A percentile compares a stretch with the other conserved stretches of the same genome.
Evolutionary conservation across 1,140 invertebrate species (phyloP).

Genomic region (Oryctes rhinoceros): DNA sequence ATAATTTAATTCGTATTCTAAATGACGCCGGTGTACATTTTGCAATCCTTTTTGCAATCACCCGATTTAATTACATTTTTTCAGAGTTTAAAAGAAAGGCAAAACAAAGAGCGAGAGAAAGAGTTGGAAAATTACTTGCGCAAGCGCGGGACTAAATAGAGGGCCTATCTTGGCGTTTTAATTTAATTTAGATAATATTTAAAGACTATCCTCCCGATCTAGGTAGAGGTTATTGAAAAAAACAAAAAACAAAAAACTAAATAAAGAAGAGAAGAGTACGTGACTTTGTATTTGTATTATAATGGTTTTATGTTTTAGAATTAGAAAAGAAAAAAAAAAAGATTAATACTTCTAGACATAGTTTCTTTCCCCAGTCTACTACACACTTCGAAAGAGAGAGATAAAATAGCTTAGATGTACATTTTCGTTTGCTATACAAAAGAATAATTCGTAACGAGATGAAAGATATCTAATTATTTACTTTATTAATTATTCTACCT

Average conservation of each 20-base stretch:
- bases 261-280: slow-evolving; percentile 44
- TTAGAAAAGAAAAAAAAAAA: slow-evolving; percentile 47
- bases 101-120: slow-evolving; percentile 8
- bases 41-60: slow-evolving; percentile 37
- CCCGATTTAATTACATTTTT: slow-evolving; percentile 21
- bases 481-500: slow-evolving; percentile 1
- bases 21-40: slow-evolving; percentile 48
- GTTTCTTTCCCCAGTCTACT: slow-evolving; percentile 49
- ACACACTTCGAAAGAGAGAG: slow-evolving; percentile 21
- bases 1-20: slow-evolving; percentile 51
- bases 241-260: slow-evolving; percentile 30
- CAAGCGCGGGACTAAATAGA: slow-evolving; percentile 36
- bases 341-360: slow-evolving; percentile 54
- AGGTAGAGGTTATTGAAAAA: slow-evolving; percentile 52
- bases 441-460: slow-evolving; percentile 4
- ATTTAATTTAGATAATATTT: slow-evolving; percentile 52
- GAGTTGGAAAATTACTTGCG: not conserved
- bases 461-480: slow-evolving; percentile 24
- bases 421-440: slow-evolving; percentile 52
- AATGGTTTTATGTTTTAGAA: slow-evolving; percentile 59
- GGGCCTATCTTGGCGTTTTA: slow-evolving; percentile 50
- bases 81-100: slow-evolving; percentile 24
- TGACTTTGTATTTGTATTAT: slow-evolving; percentile 57
- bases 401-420: slow-evolving; percentile 50
- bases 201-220: slow-evolving; percentile 52